These are phyloP conservation scores for Anthophora plumipes DNA, from an alignment of 2,888 invertebrate genomes.

Conservation along the genomic window DNA sequence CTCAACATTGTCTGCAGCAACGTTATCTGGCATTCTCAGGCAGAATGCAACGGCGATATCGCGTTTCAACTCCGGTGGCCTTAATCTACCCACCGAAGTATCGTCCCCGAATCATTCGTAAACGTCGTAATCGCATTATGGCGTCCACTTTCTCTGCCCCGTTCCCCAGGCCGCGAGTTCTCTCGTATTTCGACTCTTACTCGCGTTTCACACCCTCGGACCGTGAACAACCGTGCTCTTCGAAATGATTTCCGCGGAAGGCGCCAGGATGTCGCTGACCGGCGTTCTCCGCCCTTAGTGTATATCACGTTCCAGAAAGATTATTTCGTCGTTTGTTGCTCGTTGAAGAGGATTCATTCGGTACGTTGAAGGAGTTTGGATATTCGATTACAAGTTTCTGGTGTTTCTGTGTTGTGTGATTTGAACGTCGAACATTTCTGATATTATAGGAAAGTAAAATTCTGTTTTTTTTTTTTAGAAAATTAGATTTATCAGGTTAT, in stretches of 20 bases:
- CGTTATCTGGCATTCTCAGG: conserved; percentile 49
- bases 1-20: conserved; percentile 10
- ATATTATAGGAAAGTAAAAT: too few species aligned
- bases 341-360: too few species aligned
- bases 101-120: conserved; percentile 73
- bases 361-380: too few species aligned
- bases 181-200: conserved; percentile 50
- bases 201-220: conserved; percentile 56
- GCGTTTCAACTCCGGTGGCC: conserved; percentile 80
- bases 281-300: not conserved
- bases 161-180: conserved; percentile 1
- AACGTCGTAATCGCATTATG: conserved; percentile 75
- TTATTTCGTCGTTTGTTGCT: not conserved
- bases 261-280: conserved; percentile 23
- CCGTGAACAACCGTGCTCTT: not conserved
- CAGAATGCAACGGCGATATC: conserved; percentile 53
- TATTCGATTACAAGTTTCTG: too few species aligned
- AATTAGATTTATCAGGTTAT: too few species aligned
- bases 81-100: conserved; percentile 71
- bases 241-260: conserved; percentile 53
- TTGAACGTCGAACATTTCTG: too few species aligned
- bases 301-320: conserved; percentile 34
- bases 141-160: conserved; percentile 40
- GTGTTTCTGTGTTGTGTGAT: too few species aligned
- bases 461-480: too few species aligned